Evolutionary conservation across 2,888 invertebrate genomes (phyloP).

Genomic region (Lypha dubia): DNA sequence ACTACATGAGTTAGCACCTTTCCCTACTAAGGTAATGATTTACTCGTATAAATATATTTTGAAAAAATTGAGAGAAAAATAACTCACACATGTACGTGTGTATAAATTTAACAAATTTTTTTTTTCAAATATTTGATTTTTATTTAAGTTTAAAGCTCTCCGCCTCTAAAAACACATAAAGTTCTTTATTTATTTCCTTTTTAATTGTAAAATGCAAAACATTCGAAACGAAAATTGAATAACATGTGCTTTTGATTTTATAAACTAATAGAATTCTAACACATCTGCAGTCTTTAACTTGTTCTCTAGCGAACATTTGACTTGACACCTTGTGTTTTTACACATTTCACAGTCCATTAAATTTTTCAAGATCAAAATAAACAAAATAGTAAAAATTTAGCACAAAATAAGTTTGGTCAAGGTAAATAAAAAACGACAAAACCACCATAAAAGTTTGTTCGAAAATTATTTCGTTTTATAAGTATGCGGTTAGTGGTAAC

Average conservation of each 20-base stretch:
- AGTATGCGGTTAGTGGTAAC: slow-evolving; percentile 20
- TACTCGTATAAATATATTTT: too few species aligned
- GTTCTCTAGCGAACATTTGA: neutral
- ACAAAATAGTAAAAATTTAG: slow-evolving; percentile 14
- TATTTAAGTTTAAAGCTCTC: too few species aligned
- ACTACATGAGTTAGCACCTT: too few species aligned
- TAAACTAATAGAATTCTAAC: neutral
- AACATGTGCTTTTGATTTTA: neutral
- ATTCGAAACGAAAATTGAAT: neutral
- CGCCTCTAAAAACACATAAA: too few species aligned
- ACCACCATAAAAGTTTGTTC: neutral
- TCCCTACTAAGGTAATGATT: too few species aligned
- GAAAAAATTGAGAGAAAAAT: too few species aligned
- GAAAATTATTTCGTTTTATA: neutral
- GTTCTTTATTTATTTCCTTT: neutral
- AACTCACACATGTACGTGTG: too few species aligned
- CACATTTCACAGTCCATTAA: slow-evolving; percentile 27
- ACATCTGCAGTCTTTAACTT: neutral
- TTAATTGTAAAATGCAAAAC: neutral
- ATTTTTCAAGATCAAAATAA: slow-evolving; percentile 15
- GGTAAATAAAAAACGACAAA: slow-evolving; percentile 12
- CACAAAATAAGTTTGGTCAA: slow-evolving; percentile 31
- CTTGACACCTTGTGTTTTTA: slow-evolving; percentile 39
- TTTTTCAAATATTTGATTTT: too few species aligned
- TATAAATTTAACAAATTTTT: too few species aligned